Conservation (phyloP, 2,888 invertebrate species). For the Ormyrus rosae region DNA sequence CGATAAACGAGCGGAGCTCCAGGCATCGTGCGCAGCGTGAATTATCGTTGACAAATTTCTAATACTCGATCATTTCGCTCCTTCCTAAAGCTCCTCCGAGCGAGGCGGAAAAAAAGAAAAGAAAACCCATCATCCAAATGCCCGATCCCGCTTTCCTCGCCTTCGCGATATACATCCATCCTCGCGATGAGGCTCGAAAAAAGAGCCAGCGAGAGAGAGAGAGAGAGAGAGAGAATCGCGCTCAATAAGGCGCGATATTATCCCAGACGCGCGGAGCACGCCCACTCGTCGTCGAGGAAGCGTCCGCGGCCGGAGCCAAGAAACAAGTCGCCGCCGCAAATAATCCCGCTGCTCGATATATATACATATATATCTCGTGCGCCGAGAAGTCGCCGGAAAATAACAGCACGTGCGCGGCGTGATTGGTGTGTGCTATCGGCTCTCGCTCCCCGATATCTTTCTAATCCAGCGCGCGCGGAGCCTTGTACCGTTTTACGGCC, state of each 20-base stretch:
- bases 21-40: no score
- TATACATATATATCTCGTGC: no score
- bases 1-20: no score
- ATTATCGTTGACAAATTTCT: background rate
- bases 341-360: slow-evolving; percentile 7
- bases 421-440: slow-evolving; percentile 19
- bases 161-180: background rate
- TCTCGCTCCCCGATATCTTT: slow-evolving; percentile 45
- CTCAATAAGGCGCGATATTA: slow-evolving; percentile 31
- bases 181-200: slow-evolving; percentile 10
- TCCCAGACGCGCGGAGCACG: slow-evolving; percentile 16
- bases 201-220: background rate
- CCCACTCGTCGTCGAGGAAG: slow-evolving; percentile 14
- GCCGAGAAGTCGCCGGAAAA: slow-evolving; percentile 17
- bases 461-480: slow-evolving; percentile 33
- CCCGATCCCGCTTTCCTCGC: slow-evolving; percentile 23
- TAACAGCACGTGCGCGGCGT: slow-evolving; percentile 33
- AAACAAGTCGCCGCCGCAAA: slow-evolving; percentile 8
- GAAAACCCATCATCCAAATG: slow-evolving; percentile 23
- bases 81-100: background rate
- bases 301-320: background rate
- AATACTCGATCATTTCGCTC: background rate
- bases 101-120: background rate
- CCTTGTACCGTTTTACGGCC: slow-evolving; percentile 52
- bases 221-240: slow-evolving; percentile 4